A percentile compares a stretch with the other conserved stretches of the same genome.
phyloP scores from a whole-genome alignment of 2,113 vertebrate genomes.

The Probosciger aterrimus region DNA sequence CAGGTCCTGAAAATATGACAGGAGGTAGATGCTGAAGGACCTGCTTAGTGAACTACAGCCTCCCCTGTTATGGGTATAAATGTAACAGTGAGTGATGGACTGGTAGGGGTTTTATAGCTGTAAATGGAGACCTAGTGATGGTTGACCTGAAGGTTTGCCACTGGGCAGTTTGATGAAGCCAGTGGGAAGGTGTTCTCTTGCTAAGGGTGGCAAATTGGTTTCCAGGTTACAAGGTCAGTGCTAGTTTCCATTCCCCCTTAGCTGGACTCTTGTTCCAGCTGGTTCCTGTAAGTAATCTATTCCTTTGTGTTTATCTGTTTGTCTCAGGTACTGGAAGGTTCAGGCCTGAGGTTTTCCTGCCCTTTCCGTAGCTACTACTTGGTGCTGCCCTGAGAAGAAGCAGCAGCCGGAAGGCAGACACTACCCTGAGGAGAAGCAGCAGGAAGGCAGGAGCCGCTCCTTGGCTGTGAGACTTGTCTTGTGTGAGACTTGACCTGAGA shows the following conservation, averaged over 20 bases:
- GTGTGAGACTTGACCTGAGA: not conserved
- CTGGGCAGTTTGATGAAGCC: not conserved
- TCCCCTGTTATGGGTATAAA: not conserved
- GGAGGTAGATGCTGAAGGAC: not conserved
- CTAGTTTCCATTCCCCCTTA: not conserved
- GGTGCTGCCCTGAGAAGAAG: not conserved
- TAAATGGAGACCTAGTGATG: not conserved
- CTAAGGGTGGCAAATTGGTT: not conserved
- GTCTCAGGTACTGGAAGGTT: slow-evolving; percentile 48
- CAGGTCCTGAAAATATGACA: not conserved
- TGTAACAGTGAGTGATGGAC: not conserved
- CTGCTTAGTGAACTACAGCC: not conserved
- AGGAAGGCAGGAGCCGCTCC: not conserved
- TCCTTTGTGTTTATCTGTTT: slow-evolving; percentile 13
- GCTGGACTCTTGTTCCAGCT: not conserved
- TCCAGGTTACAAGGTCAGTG: not conserved
- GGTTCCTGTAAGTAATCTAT: not conserved
- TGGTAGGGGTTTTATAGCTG: not conserved
- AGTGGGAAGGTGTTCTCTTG: not conserved
- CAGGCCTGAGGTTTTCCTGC: not conserved
- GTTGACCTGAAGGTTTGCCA: not conserved
- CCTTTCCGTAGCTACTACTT: fast-evolving
- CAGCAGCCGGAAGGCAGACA: fast-evolving
- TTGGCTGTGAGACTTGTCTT: fast-evolving
- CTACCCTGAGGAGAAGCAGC: not conserved